Evolutionary conservation across 2,888 invertebrate species (phyloP).

Genomic region (Adelognathus sp.): DNA sequence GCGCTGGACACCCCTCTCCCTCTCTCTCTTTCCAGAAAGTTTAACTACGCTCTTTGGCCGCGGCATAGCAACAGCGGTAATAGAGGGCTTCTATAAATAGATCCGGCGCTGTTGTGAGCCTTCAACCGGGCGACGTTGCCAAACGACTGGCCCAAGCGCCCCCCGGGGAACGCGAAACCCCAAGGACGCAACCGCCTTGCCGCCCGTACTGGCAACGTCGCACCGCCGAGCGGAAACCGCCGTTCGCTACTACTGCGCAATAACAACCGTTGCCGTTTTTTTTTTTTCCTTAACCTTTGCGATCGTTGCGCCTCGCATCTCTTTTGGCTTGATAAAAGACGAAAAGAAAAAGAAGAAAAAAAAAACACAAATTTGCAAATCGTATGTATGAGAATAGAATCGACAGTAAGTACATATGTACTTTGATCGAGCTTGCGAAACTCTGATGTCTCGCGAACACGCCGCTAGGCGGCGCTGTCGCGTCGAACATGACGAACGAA

Average conservation of each 20-base stretch:
- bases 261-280: neutral
- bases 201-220: slow-evolving; percentile 68
- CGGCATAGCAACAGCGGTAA: slow-evolving; percentile 77
- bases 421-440: neutral
- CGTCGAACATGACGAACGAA: neutral
- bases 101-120: slow-evolving; percentile 63
- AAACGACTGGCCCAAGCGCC: slow-evolving; percentile 71
- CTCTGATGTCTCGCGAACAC: neutral
- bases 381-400: neutral
- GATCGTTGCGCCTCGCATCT: neutral
- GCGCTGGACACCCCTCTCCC: slow-evolving; percentile 48
- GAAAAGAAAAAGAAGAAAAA: neutral
- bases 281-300: slow-evolving; percentile 20
- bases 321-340: neutral
- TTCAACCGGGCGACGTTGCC: slow-evolving; percentile 77
- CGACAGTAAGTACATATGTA: no score
- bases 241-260: slow-evolving; percentile 29
- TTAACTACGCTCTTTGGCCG: slow-evolving; percentile 59
- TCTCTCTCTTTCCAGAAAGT: slow-evolving; percentile 40
- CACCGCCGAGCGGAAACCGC: slow-evolving; percentile 31
- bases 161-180: slow-evolving; percentile 53
- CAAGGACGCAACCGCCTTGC: slow-evolving; percentile 62
- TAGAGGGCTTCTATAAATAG: slow-evolving; percentile 75
- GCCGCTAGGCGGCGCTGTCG: neutral
- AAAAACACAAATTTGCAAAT: neutral